phyloP scores from a whole-genome alignment of 2,113 vertebrate species.

The Etheostoma cragini region DNA sequence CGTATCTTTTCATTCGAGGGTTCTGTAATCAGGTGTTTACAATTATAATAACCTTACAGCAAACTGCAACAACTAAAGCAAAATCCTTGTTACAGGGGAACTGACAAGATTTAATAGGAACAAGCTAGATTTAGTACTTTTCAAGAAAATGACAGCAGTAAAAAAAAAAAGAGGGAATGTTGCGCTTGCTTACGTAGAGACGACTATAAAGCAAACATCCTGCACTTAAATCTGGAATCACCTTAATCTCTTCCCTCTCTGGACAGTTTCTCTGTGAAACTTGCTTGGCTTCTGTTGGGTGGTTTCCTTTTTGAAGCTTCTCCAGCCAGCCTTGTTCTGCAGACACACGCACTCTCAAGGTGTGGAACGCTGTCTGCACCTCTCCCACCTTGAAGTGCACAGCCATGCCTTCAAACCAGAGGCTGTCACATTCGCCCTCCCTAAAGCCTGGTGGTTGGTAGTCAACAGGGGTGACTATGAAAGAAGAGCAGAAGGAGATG shows the following conservation, averaged over 20 bases:
- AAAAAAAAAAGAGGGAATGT: background rate
- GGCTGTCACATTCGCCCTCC: slow-evolving; percentile 85
- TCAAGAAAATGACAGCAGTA: background rate
- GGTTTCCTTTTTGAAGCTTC: slow-evolving; percentile 70
- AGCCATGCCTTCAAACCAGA: slow-evolving; percentile 90
- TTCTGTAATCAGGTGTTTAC: slow-evolving; percentile 47
- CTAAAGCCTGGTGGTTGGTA: slow-evolving; percentile 97
- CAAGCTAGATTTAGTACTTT: background rate
- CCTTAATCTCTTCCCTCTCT: slow-evolving; percentile 11
- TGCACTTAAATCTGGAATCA: background rate
- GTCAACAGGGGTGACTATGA: slow-evolving; percentile 90
- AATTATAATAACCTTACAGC: background rate
- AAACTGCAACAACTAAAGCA: background rate
- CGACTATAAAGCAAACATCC: background rate
- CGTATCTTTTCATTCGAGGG: background rate
- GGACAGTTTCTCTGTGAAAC: background rate
- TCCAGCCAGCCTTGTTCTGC: slow-evolving; percentile 80
- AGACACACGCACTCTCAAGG: slow-evolving; percentile 89
- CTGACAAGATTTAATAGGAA: background rate
- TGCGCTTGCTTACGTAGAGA: background rate
- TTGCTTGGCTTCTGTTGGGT: slow-evolving; percentile 47
- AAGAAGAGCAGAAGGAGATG: background rate
- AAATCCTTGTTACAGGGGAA: background rate
- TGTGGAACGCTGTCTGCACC: slow-evolving; percentile 90
- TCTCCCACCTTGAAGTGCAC: slow-evolving; percentile 91